A percentile compares a stretch with the other conserved stretches of the same genome.
Conservation (phyloP, 2,113 vertebrate genomes). For the Bombycilla garrulus region DNA sequence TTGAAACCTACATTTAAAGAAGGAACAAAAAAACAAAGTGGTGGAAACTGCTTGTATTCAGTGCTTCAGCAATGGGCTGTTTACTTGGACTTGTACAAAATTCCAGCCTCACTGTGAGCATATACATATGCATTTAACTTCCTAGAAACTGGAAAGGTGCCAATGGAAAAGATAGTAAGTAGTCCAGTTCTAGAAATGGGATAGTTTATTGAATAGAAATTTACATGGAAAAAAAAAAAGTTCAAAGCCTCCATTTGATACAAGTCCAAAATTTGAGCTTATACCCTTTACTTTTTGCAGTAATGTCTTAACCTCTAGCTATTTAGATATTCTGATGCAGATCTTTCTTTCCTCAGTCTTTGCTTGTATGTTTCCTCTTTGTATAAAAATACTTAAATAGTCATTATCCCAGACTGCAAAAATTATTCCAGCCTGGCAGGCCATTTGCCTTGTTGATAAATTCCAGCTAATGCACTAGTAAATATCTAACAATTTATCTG, state of each 20-base stretch:
- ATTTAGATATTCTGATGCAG: not conserved
- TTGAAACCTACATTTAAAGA: not conserved
- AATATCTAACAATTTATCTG: not conserved
- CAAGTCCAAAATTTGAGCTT: not conserved
- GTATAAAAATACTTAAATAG: not conserved
- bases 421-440: not conserved
- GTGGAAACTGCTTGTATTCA: not conserved
- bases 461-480: not conserved
- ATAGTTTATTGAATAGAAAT: not conserved
- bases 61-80: not conserved
- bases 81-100: not conserved
- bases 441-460: not conserved
- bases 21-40: not conserved
- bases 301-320: not conserved
- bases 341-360: not conserved
- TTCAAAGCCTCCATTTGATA: not conserved
- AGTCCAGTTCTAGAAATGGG: not conserved
- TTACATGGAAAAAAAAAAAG: not conserved
- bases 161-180: not conserved
- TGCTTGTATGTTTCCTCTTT: not conserved
- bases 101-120: not conserved
- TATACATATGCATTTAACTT: not conserved
- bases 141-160: not conserved
- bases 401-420: not conserved
- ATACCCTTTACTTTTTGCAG: not conserved